Evolutionary conservation across 2,797 vertebrate genomes (phyloP).

Genomic region (Leptoclinus maculatus): DNA sequence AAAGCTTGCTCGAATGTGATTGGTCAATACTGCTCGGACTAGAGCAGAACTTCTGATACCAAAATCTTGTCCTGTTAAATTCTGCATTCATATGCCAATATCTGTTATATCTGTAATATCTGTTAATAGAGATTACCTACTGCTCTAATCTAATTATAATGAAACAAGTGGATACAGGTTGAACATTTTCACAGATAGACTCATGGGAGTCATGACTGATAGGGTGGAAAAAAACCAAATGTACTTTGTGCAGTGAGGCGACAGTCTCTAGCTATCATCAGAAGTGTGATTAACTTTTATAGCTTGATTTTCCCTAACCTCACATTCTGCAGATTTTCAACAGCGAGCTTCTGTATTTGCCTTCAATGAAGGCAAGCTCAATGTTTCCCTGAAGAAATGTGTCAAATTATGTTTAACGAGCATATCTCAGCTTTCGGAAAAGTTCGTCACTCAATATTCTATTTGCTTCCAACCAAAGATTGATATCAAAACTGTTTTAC

Average conservation of each 20-base stretch:
- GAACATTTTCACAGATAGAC: not conserved
- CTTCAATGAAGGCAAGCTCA: not conserved
- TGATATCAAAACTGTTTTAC: not conserved
- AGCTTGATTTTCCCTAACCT: not conserved
- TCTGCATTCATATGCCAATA: not conserved
- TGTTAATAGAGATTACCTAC: not conserved
- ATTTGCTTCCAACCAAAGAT: not conserved
- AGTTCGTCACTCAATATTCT: not conserved
- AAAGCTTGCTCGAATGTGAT: not conserved
- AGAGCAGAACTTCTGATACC: not conserved
- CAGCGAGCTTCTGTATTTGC: not conserved
- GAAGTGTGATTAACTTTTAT: not conserved
- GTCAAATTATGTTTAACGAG: not conserved
- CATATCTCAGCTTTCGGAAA: not conserved
- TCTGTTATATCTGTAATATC: not conserved
- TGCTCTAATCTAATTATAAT: conserved; percentile 2
- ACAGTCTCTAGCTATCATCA: not conserved
- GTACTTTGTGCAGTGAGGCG: conserved; percentile 2
- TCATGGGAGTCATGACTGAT: not conserved
- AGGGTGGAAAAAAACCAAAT: not conserved
- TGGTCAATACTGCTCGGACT: not conserved
- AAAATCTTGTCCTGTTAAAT: not conserved
- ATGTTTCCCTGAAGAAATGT: not conserved
- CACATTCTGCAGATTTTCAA: not conserved
- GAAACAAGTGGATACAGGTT: not conserved